Evolutionary conservation across 2,113 vertebrate genomes (phyloP).

Genomic region (Neolamprologus cancellatus): DNA sequence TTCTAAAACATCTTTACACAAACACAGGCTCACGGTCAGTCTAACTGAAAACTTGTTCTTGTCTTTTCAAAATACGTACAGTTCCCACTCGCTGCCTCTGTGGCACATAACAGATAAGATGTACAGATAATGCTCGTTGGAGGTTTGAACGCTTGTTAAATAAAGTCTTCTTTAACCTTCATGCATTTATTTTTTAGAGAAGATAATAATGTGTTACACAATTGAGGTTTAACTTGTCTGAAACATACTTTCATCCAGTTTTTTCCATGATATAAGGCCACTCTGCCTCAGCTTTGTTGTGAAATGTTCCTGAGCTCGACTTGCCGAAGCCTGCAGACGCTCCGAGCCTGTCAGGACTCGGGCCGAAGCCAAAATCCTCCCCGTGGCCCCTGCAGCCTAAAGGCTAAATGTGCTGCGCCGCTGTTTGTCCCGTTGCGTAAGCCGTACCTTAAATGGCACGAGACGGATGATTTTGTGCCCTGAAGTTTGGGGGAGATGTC

Average conservation of each 20-base stretch:
- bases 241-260: not conserved
- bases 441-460: not conserved
- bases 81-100: fast-evolving
- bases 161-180: fast-evolving
- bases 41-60: not conserved
- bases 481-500: not conserved
- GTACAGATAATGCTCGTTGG: not conserved
- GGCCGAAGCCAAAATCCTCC: not conserved
- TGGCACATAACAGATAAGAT: not conserved
- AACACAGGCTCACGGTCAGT: not conserved
- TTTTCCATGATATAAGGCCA: not conserved
- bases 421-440: not conserved
- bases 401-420: not conserved
- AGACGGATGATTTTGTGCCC: not conserved
- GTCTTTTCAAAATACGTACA: not conserved
- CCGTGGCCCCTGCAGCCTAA: not conserved
- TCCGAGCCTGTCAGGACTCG: not conserved
- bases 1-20: not conserved
- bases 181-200: not conserved
- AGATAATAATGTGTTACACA: not conserved
- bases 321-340: not conserved
- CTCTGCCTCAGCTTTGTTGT: not conserved
- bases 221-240: not conserved
- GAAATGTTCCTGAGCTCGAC: not conserved
- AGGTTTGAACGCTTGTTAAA: too few species aligned